phyloP scores from a whole-genome alignment of 92 coral and sea anemone genomes.

The Porites lobata region DNA sequence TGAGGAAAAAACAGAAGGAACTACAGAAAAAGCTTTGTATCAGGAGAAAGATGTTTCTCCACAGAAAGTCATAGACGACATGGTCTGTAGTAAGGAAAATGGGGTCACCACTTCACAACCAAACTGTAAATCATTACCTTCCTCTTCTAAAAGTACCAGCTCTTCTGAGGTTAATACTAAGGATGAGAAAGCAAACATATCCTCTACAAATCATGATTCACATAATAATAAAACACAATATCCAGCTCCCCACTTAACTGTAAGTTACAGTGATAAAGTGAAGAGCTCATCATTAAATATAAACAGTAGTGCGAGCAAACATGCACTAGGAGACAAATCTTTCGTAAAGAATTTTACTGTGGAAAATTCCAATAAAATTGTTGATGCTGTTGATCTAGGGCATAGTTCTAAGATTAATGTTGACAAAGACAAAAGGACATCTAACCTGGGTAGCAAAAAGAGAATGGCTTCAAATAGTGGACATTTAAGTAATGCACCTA shows the following conservation, averaged over 20 bases:
- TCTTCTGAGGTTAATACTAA: not conserved
- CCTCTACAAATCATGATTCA: not conserved
- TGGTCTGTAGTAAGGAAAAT: not conserved
- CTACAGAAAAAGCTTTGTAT: not conserved
- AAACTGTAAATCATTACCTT: not conserved
- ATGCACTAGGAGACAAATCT: not conserved
- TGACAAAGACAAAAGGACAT: not conserved
- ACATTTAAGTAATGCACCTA: not conserved
- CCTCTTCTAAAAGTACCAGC: not conserved
- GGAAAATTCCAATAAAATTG: constrained; percentile 19
- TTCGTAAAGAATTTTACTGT: not conserved
- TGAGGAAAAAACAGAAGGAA: not conserved
- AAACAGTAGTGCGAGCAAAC: not conserved
- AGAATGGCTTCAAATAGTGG: not conserved
- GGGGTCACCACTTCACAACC: not conserved
- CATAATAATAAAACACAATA: not conserved
- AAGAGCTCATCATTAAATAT: constrained; percentile 9
- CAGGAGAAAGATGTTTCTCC: not conserved
- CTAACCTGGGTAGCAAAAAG: not conserved
- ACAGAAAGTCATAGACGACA: not conserved
- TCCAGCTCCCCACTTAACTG: not conserved
- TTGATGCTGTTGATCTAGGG: not conserved
- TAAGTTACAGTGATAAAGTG: constrained; percentile 37
- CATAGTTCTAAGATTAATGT: not conserved
- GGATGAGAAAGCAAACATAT: not conserved